phyloP scores from a whole-genome alignment of 2,888 invertebrate species.

The Drosophila mimetica region DNA sequence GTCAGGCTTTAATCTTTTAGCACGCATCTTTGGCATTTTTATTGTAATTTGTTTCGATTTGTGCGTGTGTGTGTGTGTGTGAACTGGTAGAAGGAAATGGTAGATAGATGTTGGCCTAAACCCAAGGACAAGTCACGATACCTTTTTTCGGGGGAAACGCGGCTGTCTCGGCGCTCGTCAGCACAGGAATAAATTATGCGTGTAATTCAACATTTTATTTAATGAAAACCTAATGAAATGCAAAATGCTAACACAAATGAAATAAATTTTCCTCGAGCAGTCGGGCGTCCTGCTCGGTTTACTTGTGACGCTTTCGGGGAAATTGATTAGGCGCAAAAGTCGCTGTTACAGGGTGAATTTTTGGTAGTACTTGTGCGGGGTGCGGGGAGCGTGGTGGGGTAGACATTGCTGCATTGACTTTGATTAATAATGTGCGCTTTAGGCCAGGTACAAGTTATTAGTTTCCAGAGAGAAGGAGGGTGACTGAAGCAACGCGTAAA shows the following conservation, averaged over 20 bases:
- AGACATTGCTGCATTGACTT: slow-evolving; percentile 68
- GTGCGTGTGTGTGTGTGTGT: slow-evolving; percentile 42
- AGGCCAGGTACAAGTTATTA: slow-evolving; percentile 73
- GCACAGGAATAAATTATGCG: slow-evolving; percentile 81
- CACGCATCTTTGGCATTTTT: slow-evolving; percentile 76
- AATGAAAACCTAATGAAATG: slow-evolving; percentile 83
- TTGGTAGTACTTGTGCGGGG: slow-evolving; percentile 34
- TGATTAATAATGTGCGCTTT: slow-evolving; percentile 76
- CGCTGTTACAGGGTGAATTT: slow-evolving; percentile 50
- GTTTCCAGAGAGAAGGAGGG: slow-evolving; percentile 24
- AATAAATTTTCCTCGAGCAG: slow-evolving; percentile 68
- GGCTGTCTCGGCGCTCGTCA: slow-evolving; percentile 45
- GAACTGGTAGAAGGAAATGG: slow-evolving; percentile 7
- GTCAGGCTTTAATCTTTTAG: slow-evolving; percentile 76
- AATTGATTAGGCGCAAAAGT: slow-evolving; percentile 80
- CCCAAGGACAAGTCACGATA: slow-evolving; percentile 30
- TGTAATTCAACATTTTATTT: slow-evolving; percentile 83
- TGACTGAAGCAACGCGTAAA: slow-evolving; percentile 1
- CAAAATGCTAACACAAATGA: slow-evolving; percentile 81
- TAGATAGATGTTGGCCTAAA: slow-evolving; percentile 1
- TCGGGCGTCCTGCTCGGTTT: slow-evolving; percentile 39
- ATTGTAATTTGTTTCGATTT: slow-evolving; percentile 79
- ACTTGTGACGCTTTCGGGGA: slow-evolving; percentile 71
- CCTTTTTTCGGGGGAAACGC: slow-evolving; percentile 18
- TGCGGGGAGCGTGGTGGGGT: slow-evolving; percentile 2